Percentiles rank a stretch among this genome's conserved stretches.
Conservation (phyloP, 2,113 vertebrate species). For the Phodopus roborovskii region DNA sequence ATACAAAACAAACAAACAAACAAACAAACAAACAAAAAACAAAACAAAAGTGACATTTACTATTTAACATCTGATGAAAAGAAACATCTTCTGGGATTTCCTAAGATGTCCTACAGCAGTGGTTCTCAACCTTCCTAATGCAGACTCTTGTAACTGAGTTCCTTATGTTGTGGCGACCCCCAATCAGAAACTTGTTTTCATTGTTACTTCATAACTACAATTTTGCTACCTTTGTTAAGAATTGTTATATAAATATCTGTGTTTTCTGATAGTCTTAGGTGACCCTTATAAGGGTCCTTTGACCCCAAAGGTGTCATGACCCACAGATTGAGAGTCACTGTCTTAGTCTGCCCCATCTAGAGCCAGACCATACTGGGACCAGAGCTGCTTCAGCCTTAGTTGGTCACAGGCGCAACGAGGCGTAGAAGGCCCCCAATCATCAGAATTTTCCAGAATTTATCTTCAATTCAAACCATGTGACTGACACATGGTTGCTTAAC, state of each 20-base stretch:
- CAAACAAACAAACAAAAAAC: too few species aligned
- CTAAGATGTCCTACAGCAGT: background rate
- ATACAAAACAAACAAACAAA: slow-evolving; percentile 32
- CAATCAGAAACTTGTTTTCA: background rate
- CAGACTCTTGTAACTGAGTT: background rate
- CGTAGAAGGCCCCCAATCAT: background rate
- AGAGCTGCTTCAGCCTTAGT: background rate
- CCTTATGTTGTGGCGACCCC: background rate
- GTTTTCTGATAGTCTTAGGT: background rate
- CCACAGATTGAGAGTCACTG: background rate
- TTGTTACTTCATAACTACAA: background rate
- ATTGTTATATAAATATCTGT: background rate
- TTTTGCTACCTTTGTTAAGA: background rate
- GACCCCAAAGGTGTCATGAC: background rate
- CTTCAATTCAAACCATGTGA: too few species aligned
- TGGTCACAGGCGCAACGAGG: background rate
- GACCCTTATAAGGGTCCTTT: background rate
- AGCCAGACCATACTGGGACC: background rate
- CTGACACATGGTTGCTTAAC: background rate
- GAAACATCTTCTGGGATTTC: background rate
- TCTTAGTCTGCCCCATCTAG: background rate
- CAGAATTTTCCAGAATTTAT: background rate
- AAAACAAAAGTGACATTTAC: slow-evolving; percentile 56
- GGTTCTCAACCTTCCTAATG: background rate
- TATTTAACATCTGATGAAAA: slow-evolving; percentile 70